Conservation (phyloP, 2,888 invertebrate species). For the Chrysolina americana region DNA sequence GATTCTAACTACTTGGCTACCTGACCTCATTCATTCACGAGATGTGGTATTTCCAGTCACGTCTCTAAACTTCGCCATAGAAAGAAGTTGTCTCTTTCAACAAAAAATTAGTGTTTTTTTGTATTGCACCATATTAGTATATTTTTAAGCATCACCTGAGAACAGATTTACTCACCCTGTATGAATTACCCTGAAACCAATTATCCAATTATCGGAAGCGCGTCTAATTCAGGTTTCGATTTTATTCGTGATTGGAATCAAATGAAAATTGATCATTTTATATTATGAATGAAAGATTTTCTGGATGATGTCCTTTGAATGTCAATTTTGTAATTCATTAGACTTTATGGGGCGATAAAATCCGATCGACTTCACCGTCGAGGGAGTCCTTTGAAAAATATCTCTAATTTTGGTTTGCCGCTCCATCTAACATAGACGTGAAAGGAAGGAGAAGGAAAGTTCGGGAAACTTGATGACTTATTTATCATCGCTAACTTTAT, state of each 20-base stretch:
- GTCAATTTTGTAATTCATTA: slow-evolving; percentile 49
- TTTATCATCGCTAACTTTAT: slow-evolving; percentile 40
- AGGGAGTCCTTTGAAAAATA: slow-evolving; percentile 50
- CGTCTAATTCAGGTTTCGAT: neutral
- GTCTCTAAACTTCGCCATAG: too few species aligned
- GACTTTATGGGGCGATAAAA: slow-evolving; percentile 46
- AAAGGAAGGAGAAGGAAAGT: slow-evolving; percentile 30
- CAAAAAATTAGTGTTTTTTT: too few species aligned
- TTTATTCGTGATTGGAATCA: neutral
- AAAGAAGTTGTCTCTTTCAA: too few species aligned
- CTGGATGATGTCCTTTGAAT: slow-evolving; percentile 41
- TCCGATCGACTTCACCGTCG: slow-evolving; percentile 39
- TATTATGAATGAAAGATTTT: slow-evolving; percentile 3
- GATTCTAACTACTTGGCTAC: too few species aligned
- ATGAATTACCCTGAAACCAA: neutral
- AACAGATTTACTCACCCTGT: neutral
- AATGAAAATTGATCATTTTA: neutral
- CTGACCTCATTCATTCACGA: too few species aligned
- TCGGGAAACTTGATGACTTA: slow-evolving; percentile 44
- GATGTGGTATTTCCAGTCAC: too few species aligned
- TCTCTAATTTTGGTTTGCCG: slow-evolving; percentile 46
- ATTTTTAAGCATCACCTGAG: too few species aligned
- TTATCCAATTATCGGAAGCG: neutral
- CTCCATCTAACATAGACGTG: slow-evolving; percentile 45
- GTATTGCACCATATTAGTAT: too few species aligned